Evolutionary conservation across 2,113 vertebrate genomes (phyloP).

Genomic region (Isurus oxyrinchus): DNA sequence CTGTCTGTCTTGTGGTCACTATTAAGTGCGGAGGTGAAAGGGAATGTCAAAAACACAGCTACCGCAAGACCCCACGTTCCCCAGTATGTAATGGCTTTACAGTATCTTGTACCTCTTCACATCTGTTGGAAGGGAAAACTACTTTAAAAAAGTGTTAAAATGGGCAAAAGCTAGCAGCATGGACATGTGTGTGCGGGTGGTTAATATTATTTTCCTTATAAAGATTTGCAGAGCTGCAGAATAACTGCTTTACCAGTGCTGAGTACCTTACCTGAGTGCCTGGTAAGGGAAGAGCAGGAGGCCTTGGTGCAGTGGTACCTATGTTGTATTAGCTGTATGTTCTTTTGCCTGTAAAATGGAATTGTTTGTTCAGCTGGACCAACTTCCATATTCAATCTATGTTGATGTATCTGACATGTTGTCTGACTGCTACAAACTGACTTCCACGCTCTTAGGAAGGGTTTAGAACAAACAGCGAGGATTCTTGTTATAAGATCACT

Average conservation of each 20-base stretch:
- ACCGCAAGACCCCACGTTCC: neutral
- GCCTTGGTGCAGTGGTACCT: neutral
- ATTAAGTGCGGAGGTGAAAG: neutral
- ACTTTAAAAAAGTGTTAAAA: neutral
- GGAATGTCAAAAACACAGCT: neutral
- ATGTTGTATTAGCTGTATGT: neutral
- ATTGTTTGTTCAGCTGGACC: neutral
- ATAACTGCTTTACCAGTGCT: neutral
- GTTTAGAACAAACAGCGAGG: neutral
- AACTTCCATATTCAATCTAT: neutral
- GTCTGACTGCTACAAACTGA: neutral
- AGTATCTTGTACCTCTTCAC: neutral
- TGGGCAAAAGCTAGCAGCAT: neutral
- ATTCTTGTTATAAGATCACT: neutral
- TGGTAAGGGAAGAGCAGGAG: neutral
- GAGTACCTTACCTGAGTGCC: neutral
- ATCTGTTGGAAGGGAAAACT: neutral
- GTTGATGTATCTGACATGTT: neutral
- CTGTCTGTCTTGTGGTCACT: neutral
- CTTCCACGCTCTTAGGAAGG: no score
- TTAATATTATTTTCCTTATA: neutral
- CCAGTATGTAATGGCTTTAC: neutral
- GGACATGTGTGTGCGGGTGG: neutral
- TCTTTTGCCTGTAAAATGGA: neutral
- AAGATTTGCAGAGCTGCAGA: neutral